These are phyloP conservation scores for Excalfactoria chinensis DNA, from an alignment of 2,113 vertebrate species.

Conservation along the genomic window DNA sequence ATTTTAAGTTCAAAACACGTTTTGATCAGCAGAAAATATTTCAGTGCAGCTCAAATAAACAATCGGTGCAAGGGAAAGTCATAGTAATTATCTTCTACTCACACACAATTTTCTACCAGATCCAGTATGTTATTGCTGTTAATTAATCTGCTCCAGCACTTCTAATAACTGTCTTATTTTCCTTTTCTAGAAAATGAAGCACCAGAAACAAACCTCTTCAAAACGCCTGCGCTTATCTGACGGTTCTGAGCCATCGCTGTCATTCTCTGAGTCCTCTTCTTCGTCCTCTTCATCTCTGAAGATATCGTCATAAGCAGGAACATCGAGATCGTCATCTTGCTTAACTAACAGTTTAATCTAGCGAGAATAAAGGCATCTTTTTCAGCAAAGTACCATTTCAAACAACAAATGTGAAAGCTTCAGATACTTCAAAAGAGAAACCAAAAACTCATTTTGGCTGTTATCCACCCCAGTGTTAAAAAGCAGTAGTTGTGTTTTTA, in stretches of 20 bases:
- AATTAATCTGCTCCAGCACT: too few species aligned
- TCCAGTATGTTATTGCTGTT: not conserved
- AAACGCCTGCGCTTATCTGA: conserved; percentile 91
- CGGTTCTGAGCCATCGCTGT: conserved; percentile 88
- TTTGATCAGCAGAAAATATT: not conserved
- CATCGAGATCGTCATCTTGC: conserved; percentile 90
- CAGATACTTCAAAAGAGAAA: not conserved
- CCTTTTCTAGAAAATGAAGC: not conserved
- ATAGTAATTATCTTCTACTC: not conserved
- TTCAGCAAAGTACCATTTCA: not conserved
- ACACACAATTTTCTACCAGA: not conserved
- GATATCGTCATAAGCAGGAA: conserved; percentile 95
- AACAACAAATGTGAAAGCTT: not conserved
- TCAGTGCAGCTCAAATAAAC: not conserved
- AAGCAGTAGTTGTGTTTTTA: not conserved
- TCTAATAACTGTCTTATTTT: not conserved
- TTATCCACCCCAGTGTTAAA: not conserved
- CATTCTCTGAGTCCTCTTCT: conserved; percentile 85
- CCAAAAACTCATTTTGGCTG: not conserved
- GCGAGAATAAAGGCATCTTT: not conserved
- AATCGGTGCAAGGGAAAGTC: not conserved
- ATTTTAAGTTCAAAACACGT: not conserved
- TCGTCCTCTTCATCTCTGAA: conserved; percentile 91
- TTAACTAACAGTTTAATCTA: conserved; percentile 96
- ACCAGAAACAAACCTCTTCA: conserved; percentile 83